Base-by-base conservation (phyloP, 2,113 vertebrate species). In the Campylomormyrus numenius region DNA sequence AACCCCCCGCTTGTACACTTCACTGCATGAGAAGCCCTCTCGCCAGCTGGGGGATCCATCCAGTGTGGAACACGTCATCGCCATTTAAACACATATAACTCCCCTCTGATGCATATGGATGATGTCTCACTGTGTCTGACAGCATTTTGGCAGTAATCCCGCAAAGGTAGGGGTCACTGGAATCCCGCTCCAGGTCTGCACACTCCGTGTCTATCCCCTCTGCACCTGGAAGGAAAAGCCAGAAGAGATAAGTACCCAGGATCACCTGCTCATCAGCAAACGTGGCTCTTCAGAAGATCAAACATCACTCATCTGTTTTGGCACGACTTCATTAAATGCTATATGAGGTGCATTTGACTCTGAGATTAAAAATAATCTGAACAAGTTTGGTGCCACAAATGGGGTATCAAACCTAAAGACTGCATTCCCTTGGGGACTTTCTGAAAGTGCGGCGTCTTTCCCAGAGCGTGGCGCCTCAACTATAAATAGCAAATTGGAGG, bases 401-500 rank as follows among this genome's bases (percentile, higher is more conserved):
- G 85, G 39, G 85, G 50, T 53, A 52, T 87, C 85, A 35, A 35
- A 53, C 31, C 27, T 52, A 53, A 87, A 31, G n/a, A 39, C 46
- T 17, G 85, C n/a, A 9, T n/a, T 21, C 35, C 35, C 74, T 52
- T 52, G 50, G n/a, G 48, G 85, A 52, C 50, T 15, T 52, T 53
- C 15, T 3, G 15, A 87, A 87, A 56, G 6, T n/a, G 31, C 85
- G 31, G 1, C 46, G 39, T 87, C 85, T 87, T 53, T 53, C 85
- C 85, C 49, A n/a, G 49, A 87, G 27, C 27, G 6, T 8, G n/a
- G 50, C 50, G 27, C 85, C 27, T 19, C 27, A 11, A 4, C 50
- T 87, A 87, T 52, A 87, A 53, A 87, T 87, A 87, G 85, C 31
- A 35, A 87, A 87, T 56, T n/a, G 15, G n/a, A 52, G 35, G 24